These are phyloP conservation scores for Actenoides hombroni DNA, from an alignment of 2,113 vertebrate genomes.

Conservation along the genomic window DNA sequence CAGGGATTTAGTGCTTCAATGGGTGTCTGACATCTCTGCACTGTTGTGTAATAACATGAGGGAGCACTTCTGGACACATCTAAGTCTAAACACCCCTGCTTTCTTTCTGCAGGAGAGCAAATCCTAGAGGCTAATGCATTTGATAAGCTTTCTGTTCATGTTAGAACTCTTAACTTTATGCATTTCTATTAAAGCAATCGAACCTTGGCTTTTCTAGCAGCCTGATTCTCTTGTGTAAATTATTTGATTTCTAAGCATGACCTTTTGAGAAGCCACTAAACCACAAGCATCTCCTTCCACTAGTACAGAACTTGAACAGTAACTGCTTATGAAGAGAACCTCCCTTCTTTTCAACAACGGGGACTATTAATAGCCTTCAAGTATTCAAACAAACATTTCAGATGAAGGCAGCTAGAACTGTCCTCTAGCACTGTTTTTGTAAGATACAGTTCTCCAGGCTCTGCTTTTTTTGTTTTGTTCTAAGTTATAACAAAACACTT, in stretches of 20 bases:
- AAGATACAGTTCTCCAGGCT: background rate
- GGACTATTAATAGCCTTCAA: background rate
- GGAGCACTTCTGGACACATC: background rate
- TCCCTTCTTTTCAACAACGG: background rate
- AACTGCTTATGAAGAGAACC: background rate
- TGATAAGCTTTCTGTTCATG: background rate
- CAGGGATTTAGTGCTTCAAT: background rate
- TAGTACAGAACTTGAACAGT: background rate
- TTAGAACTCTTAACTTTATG: background rate
- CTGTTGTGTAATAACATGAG: rapidly evolving
- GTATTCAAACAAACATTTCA: background rate
- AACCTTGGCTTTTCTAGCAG: background rate
- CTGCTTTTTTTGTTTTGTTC: background rate
- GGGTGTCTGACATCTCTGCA: background rate
- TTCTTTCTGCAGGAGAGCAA: background rate
- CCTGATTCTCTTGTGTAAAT: background rate
- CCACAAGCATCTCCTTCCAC: background rate
- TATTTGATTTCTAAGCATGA: background rate
- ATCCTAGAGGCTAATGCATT: background rate
- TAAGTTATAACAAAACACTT: background rate
- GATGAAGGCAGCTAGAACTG: background rate
- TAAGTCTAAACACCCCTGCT: background rate
- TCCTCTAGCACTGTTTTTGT: background rate
- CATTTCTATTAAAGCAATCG: background rate
- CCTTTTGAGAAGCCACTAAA: background rate